phyloP scores from a whole-genome alignment of 2,113 vertebrate genomes.

The Xyliphius kryptos region DNA sequence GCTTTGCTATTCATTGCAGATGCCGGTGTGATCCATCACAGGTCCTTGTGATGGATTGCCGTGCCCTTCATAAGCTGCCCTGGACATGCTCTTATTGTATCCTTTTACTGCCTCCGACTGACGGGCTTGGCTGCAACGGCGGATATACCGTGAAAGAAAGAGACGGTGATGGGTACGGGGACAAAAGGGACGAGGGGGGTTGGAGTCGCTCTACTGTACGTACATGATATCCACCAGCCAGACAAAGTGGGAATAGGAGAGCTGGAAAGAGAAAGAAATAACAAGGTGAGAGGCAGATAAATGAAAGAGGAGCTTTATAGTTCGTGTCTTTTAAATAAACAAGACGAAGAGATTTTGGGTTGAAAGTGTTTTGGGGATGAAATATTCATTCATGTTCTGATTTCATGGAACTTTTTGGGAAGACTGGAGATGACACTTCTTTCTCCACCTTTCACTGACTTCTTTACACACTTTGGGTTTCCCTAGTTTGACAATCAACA shows the following conservation, averaged over 20 bases:
- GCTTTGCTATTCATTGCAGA: slow-evolving; percentile 64
- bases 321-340: slow-evolving; percentile 57
- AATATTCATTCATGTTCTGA: slow-evolving; percentile 67
- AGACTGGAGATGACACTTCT: too few relatives aligned
- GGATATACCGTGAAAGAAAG: slow-evolving; percentile 59
- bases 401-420: slow-evolving; percentile 62
- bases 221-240: slow-evolving; percentile 49
- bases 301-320: slow-evolving; percentile 55
- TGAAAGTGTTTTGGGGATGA: slow-evolving; percentile 63
- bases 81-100: slow-evolving; percentile 67
- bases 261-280: slow-evolving; percentile 58
- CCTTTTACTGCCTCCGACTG: slow-evolving; percentile 60
- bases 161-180: slow-evolving; percentile 48
- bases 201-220: slow-evolving; percentile 48
- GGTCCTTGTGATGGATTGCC: slow-evolving; percentile 59
- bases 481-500: too few relatives aligned
- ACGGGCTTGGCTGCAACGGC: slow-evolving; percentile 53
- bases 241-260: slow-evolving; percentile 47
- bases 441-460: too few relatives aligned
- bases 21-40: slow-evolving; percentile 60
- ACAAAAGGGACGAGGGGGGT: slow-evolving; percentile 36
- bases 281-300: slow-evolving; percentile 61
- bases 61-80: slow-evolving; percentile 60
- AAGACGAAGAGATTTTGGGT: slow-evolving; percentile 63
- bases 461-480: too few relatives aligned